Percentiles rank a stretch among this genome's conserved stretches.
Conservation (phyloP, 2,888 invertebrate genomes). For the Platynereis dumerilii region DNA sequence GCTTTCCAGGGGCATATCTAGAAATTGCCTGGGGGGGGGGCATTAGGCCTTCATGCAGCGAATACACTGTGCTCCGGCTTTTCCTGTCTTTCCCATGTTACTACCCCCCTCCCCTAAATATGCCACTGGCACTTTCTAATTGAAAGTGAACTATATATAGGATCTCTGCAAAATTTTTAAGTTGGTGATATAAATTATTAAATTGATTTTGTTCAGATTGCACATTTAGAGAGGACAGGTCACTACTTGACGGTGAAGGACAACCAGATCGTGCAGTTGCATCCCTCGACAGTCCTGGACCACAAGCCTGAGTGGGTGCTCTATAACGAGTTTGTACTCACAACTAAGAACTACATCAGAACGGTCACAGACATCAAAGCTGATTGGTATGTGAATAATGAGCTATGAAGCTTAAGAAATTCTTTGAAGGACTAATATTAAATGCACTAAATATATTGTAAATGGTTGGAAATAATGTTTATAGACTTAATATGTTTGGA, state of each 20-base stretch:
- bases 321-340: constrained; percentile 99
- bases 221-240: constrained; percentile 95
- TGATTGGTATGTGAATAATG: constrained; percentile 70
- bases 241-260: constrained; percentile 99
- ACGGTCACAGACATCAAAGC: constrained; percentile 98
- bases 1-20: too few relatives aligned
- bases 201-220: constrained; percentile 71
- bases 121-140: too few relatives aligned
- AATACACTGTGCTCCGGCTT: too few relatives aligned
- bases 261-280: constrained; percentile 97
- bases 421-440: not conserved
- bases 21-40: too few relatives aligned
- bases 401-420: not conserved
- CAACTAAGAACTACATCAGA: constrained; percentile 98
- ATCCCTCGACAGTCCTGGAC: constrained; percentile 98
- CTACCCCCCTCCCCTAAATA: too few relatives aligned
- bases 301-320: constrained; percentile 99
- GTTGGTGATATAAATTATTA: too few relatives aligned
- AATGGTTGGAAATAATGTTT: not conserved
- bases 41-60: too few relatives aligned
- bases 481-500: not conserved
- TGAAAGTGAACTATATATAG: too few relatives aligned
- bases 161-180: too few relatives aligned
- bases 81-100: too few relatives aligned
- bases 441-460: not conserved